Conservation (phyloP, 2,113 vertebrate genomes). For the Ailurus styani region DNA sequence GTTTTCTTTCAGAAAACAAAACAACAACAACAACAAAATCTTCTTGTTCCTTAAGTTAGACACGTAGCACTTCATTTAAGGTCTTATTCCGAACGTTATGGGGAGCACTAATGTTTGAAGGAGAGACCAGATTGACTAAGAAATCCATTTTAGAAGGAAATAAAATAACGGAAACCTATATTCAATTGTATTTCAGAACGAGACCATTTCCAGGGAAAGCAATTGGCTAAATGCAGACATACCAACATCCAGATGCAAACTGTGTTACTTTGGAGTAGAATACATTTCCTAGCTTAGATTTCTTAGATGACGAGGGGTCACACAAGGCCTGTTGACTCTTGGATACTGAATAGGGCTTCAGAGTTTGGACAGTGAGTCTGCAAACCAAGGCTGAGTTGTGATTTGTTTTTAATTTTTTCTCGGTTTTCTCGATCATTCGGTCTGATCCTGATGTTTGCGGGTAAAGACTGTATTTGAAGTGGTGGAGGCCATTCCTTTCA, state of each 20-base stretch:
- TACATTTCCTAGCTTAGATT: not conserved
- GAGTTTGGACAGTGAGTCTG: not conserved
- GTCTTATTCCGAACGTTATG: slow-evolving; percentile 3
- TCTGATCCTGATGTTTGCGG: not conserved
- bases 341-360: not conserved
- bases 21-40: not conserved
- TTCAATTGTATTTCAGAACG: slow-evolving; percentile 15
- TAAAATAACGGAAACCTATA: not conserved
- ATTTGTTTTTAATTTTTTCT: not conserved
- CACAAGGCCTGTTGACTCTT: not conserved
- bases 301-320: not conserved
- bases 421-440: not conserved
- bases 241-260: not conserved
- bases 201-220: not conserved
- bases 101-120: slow-evolving; percentile 31
- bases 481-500: not conserved
- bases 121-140: not conserved
- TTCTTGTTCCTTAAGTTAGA: slow-evolving; percentile 42
- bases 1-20: slow-evolving; percentile 56
- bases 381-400: not conserved
- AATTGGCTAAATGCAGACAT: not conserved
- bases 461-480: not conserved
- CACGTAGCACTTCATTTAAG: slow-evolving; percentile 33
- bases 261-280: not conserved
- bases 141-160: not conserved